A percentile compares a stretch with the other conserved stretches of the same genome.
Evolutionary conservation across 2,113 vertebrate genomes (phyloP).

Genomic region (Cromileptes altivelis): DNA sequence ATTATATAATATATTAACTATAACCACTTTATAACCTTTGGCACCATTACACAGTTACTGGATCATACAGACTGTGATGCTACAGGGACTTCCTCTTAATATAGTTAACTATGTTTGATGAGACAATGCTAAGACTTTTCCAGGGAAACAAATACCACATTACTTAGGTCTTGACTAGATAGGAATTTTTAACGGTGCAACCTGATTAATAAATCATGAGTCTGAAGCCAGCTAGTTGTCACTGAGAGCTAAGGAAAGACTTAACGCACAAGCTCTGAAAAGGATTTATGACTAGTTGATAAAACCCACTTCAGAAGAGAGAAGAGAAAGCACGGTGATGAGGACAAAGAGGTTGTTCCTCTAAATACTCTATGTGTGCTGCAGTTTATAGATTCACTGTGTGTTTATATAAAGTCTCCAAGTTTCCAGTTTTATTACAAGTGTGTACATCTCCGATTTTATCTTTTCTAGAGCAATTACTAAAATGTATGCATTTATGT

Average conservation of each 20-base stretch:
- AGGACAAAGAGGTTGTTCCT: slow-evolving; percentile 6
- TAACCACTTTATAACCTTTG: too few relatives aligned
- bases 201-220: background rate
- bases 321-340: background rate
- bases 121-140: background rate
- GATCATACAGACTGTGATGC: too few relatives aligned
- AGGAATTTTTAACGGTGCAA: background rate
- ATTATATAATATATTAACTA: too few relatives aligned
- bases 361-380: background rate
- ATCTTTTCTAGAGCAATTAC: slow-evolving; percentile 44
- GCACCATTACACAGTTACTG: too few relatives aligned
- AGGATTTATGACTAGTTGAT: background rate
- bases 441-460: background rate
- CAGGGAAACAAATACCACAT: background rate
- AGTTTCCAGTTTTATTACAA: slow-evolving; percentile 12
- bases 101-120: background rate
- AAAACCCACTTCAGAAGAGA: background rate
- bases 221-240: background rate
- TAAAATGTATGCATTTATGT: slow-evolving; percentile 44
- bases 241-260: background rate
- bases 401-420: background rate
- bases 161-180: background rate
- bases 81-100: too few relatives aligned
- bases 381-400: slow-evolving; percentile 21
- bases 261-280: background rate